phyloP scores from a whole-genome alignment of 2,113 vertebrate genomes.

The Cyphomyrus discorhynchus region DNA sequence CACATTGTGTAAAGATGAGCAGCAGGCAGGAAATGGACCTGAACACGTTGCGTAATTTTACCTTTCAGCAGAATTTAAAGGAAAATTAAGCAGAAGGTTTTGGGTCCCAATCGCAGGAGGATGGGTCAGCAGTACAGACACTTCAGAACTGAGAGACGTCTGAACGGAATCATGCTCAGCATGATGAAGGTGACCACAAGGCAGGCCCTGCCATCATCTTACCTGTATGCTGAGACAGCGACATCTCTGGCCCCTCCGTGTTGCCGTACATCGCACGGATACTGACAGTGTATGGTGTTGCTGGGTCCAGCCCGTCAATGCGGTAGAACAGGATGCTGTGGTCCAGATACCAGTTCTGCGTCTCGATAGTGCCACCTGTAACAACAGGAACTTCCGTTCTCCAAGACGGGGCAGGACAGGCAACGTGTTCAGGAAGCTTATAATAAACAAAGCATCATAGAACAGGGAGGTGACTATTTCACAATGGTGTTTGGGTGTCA shows the following conservation, averaged over 20 bases:
- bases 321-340: slow-evolving; percentile 49
- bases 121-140: neutral
- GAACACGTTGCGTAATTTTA: neutral
- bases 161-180: neutral
- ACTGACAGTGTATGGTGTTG: slow-evolving; percentile 60
- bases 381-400: neutral
- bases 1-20: neutral
- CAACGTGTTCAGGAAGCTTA: neutral
- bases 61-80: neutral
- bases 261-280: slow-evolving; percentile 67
- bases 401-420: neutral
- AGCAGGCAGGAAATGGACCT: neutral
- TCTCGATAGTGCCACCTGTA: slow-evolving; percentile 20
- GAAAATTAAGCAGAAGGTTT: neutral
- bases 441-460: neutral
- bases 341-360: slow-evolving; percentile 62
- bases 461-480: neutral
- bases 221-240: slow-evolving; percentile 74
- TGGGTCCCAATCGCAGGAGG: neutral
- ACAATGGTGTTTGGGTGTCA: neutral
- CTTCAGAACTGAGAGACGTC: neutral
- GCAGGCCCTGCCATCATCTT: neutral
- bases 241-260: slow-evolving; percentile 67
- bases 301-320: slow-evolving; percentile 57
- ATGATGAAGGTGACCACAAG: neutral